phyloP scores from a whole-genome alignment of 2,888 invertebrate genomes.

The Lasius fuliginosus region DNA sequence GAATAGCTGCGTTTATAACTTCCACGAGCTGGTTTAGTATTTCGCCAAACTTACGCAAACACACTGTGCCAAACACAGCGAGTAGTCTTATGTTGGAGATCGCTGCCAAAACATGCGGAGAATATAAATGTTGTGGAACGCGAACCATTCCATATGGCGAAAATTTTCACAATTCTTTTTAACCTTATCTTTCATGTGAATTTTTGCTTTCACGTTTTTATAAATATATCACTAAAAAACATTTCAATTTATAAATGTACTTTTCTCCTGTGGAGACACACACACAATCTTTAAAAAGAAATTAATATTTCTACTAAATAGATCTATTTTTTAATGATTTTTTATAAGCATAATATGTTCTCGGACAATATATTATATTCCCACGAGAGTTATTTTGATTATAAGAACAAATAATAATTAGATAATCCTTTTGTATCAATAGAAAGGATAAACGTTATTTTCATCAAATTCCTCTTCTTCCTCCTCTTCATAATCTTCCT shows the following conservation, averaged over 20 bases:
- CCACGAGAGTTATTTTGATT: conserved; percentile 1
- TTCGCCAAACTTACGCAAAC: conserved; percentile 71
- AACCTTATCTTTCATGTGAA: background rate
- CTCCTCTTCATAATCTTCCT: conserved; percentile 29
- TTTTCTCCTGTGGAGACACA: background rate
- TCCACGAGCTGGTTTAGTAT: conserved; percentile 52
- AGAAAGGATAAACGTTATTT: background rate
- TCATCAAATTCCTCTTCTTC: conserved; percentile 37
- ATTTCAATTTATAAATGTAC: background rate
- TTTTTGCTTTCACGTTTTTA: background rate
- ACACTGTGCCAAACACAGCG: conserved; percentile 57
- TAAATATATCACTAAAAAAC: background rate
- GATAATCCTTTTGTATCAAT: background rate
- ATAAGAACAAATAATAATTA: background rate
- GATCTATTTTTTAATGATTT: background rate
- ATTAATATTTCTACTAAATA: background rate
- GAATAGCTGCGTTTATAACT: conserved; percentile 65
- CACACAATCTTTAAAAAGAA: background rate
- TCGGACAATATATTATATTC: background rate
- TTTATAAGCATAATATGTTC: background rate
- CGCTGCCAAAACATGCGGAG: conserved; percentile 66
- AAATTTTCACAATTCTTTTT: conserved; percentile 19
- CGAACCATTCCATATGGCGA: background rate
- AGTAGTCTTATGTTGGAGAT: conserved; percentile 49
- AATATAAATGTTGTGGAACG: conserved; percentile 56